Evolutionary conservation across 1,140 invertebrate species (phyloP), one percentile per base, ranked within the genome.

Genomic region (Ptiloglossa arizonensis): DNA sequence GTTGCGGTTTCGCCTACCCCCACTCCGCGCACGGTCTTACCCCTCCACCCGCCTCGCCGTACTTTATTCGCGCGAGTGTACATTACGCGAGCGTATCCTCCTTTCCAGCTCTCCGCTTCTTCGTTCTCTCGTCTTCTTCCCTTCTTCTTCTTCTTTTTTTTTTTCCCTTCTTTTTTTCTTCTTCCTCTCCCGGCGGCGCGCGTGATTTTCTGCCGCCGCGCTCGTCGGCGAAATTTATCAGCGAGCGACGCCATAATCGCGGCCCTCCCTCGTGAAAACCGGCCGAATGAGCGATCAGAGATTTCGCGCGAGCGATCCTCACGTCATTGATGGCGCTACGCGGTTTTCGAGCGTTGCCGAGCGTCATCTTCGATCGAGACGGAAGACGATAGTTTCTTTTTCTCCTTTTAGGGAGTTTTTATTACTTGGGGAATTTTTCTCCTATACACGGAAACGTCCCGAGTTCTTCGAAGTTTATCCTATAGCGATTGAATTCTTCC

Each of bases 61-160:
- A 67, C 79, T 82, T 76, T 76, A 82, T 76, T 82, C 29, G 38
- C 76, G 72, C 80, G 78, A 80, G 81, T 77, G 80, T 80, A 75
- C 64, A 80, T 80, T 83, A 82, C 76, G 83, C 79, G 81, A 78
- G 50, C 78, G 32, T 79, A 60, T 82, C 69, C 71, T 70, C 59
- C 69, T 44, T 52, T 52, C 50, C 50, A 17, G 52, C 5, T 19
- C 22, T 24, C 41, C 8, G 41, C 13, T 41, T 13, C 41, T 13
- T 41, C 11, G 9, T 9, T 41, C 9, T n/a, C n/a, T n/a, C n/a
- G n/a, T n/a, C n/a, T n/a, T n/a, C n/a, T n/a, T n/a, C 5, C 52
- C 22, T 22, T 9, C n/a, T 29, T 17, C 48, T 46, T 5, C 5
- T 64, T 9, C 17, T 22, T 15, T 6, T 11, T 17, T 15, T 48